Conservation (phyloP, 2,113 vertebrate genomes). For the Mus pahari region DNA sequence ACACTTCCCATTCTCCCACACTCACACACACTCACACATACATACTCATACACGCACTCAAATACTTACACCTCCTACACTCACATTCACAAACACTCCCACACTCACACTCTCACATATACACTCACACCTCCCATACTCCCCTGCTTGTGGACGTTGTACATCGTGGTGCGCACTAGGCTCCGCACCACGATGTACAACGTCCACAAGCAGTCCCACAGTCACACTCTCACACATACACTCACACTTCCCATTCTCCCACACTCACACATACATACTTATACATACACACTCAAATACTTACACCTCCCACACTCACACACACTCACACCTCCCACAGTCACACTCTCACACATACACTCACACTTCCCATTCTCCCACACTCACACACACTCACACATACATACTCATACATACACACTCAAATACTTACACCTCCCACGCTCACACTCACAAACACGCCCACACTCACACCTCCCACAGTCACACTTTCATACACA, state of each 20-base stretch:
- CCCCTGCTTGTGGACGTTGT: too few relatives aligned
- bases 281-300: not conserved
- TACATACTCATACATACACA: not conserved
- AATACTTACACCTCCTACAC: too few relatives aligned
- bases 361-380: fast-evolving
- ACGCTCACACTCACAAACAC: not conserved
- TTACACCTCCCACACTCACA: not conserved
- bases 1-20: not conserved
- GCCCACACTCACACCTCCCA: not conserved
- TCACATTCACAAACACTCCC: not conserved
- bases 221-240: not conserved
- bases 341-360: not conserved
- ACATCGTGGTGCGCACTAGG: too few relatives aligned
- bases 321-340: not conserved
- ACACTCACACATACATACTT: not conserved
- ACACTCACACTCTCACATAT: too few relatives aligned
- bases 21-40: not conserved
- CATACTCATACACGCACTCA: not conserved
- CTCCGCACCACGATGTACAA: too few relatives aligned
- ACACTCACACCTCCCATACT: too few relatives aligned
- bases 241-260: too few relatives aligned
- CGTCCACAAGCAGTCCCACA: too few relatives aligned
- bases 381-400: not conserved
- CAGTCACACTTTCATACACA: not conserved
- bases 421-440: not conserved